These are phyloP conservation scores for Crambe crambe DNA, from an alignment of 37 sponge, comb jelly and placozoan genomes.

Conservation along the genomic window DNA sequence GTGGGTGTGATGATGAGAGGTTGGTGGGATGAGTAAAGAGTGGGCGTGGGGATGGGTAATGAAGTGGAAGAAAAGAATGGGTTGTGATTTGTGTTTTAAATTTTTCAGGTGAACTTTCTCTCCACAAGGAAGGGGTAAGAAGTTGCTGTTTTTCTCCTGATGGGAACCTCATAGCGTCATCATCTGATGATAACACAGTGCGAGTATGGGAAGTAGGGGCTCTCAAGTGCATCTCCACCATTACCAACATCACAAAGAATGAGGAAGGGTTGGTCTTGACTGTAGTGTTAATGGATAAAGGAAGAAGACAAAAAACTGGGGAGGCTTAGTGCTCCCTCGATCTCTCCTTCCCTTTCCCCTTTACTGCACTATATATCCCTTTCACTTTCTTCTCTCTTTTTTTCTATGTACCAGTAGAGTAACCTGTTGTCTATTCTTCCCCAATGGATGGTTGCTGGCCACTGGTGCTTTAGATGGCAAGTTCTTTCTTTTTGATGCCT, in stretches of 20 bases:
- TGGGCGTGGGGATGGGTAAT: neutral
- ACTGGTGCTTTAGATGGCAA: slow-evolving; percentile 61
- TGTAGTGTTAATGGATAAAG: neutral
- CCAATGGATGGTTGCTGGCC: slow-evolving; percentile 54
- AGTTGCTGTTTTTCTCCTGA: slow-evolving; percentile 71
- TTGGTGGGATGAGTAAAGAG: neutral
- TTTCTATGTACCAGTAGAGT: no score
- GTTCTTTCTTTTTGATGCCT: slow-evolving; percentile 53
- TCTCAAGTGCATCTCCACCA: slow-evolving; percentile 28
- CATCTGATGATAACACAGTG: slow-evolving; percentile 63
- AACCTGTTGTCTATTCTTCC: slow-evolving; percentile 51
- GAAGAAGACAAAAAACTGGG: neutral
- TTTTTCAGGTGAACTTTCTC: slow-evolving; percentile 32
- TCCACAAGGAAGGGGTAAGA: slow-evolving; percentile 61
- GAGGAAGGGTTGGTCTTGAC: slow-evolving; percentile 19
- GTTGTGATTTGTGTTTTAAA: neutral
- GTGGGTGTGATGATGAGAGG: neutral
- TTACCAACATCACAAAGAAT: slow-evolving; percentile 45
- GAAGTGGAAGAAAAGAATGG: neutral
- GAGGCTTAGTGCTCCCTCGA: no score
- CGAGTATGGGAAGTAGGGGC: slow-evolving; percentile 64
- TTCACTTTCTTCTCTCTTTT: neutral
- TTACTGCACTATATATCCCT: neutral
- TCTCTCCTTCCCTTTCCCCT: neutral
- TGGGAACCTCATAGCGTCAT: slow-evolving; percentile 60